These are phyloP conservation scores for Schizopygopsis pylzovi DNA, from an alignment of 2,797 vertebrate species.

Conservation along the genomic window DNA sequence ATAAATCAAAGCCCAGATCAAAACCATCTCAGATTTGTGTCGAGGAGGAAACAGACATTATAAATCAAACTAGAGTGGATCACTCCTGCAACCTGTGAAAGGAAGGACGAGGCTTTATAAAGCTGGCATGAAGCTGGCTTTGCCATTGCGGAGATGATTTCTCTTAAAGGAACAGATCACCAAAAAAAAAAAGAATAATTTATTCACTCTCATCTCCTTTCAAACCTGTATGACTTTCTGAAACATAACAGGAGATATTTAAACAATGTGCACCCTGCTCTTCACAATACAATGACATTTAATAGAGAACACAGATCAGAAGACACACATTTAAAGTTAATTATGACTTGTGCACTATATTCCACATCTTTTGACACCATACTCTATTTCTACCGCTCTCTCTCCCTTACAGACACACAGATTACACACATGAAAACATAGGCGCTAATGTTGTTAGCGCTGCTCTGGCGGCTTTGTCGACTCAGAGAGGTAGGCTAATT, in stretches of 20 bases:
- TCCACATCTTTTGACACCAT: neutral
- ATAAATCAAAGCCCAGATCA: conserved; percentile 64
- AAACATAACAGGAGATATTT: neutral
- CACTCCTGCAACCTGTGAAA: conserved; percentile 13
- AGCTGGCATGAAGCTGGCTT: neutral
- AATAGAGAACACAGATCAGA: too few species aligned
- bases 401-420: too few species aligned
- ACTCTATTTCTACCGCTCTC: too few species aligned
- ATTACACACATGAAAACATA: too few species aligned
- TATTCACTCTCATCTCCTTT: neutral
- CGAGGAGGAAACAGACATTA: conserved; percentile 17
- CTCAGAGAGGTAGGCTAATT: too few species aligned
- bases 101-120: conserved; percentile 18
- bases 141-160: neutral
- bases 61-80: conserved; percentile 44
- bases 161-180: neutral
- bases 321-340: neutral
- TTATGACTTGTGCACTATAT: neutral
- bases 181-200: neutral
- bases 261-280: neutral
- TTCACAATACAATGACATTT: neutral
- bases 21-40: conserved; percentile 32
- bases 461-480: too few species aligned
- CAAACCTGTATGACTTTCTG: neutral
- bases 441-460: too few species aligned